phyloP scores from a whole-genome alignment of 2,113 vertebrate species.

The Oreamnos americanus region DNA sequence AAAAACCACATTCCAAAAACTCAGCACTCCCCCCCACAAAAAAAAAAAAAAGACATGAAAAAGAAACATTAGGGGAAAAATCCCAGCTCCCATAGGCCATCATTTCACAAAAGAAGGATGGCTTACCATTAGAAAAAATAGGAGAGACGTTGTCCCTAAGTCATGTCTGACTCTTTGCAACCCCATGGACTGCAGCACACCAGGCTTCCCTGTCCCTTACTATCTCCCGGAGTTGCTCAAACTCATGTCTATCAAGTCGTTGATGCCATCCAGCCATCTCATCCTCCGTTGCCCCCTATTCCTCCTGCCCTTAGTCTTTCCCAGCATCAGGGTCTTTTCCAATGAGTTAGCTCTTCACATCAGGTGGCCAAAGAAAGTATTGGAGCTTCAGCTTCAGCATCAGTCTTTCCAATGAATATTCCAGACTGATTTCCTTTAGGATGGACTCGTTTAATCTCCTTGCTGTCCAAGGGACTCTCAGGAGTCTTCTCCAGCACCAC shows the following conservation, averaged over 20 bases:
- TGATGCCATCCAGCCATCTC: not conserved
- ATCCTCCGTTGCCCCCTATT: not conserved
- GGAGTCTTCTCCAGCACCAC: not conserved
- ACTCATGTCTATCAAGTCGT: not conserved
- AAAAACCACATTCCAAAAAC: not conserved
- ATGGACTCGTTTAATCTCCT: not conserved
- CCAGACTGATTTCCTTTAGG: not conserved
- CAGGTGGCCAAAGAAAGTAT: not conserved
- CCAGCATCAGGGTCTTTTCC: not conserved
- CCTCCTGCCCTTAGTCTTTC: not conserved
- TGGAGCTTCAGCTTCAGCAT: not conserved
- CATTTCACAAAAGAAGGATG: not conserved
- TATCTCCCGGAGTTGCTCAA: not conserved
- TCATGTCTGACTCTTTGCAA: not conserved
- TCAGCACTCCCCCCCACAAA: fast-evolving
- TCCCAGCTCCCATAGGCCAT: not conserved
- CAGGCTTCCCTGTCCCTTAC: not conserved
- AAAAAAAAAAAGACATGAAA: not conserved
- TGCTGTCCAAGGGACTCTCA: not conserved
- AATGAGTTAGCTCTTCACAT: not conserved
- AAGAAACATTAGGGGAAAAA: not conserved
- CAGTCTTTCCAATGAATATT: not conserved
- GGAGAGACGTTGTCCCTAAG: not conserved
- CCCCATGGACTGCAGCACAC: not conserved
- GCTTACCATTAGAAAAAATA: not conserved